These are phyloP conservation scores for Ia io DNA, from an alignment of 2,113 vertebrate genomes.

Conservation along the genomic window DNA sequence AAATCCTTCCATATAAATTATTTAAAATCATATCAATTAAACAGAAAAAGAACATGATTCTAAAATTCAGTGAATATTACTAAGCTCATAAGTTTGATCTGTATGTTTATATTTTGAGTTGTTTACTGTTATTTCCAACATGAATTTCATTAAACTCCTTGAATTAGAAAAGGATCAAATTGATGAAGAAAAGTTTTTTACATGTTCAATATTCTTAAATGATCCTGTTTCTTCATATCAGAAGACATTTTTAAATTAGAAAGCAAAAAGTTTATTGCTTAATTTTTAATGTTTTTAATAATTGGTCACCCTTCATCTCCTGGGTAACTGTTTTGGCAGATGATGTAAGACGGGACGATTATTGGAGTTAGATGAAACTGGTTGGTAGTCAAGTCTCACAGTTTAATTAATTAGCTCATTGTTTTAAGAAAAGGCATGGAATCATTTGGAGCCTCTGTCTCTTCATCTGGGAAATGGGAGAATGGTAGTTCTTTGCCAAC, in stretches of 20 bases:
- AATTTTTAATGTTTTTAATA: neutral
- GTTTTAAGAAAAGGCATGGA: neutral
- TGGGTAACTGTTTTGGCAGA: neutral
- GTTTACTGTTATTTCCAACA: slow-evolving; percentile 59
- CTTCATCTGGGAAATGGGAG: slow-evolving; percentile 50
- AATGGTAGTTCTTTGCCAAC: neutral
- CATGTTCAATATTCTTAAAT: neutral
- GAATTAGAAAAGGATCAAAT: slow-evolving; percentile 62
- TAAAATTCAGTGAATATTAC: slow-evolving; percentile 60
- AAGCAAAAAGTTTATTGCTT: neutral
- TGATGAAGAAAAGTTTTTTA: slow-evolving; percentile 52
- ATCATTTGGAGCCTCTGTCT: neutral
- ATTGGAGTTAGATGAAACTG: neutral
- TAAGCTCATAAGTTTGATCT: slow-evolving; percentile 54
- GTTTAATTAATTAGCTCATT: neutral
- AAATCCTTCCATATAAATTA: slow-evolving; percentile 56
- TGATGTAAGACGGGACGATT: neutral
- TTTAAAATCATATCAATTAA: slow-evolving; percentile 77
- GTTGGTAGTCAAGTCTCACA: neutral
- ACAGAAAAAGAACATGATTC: slow-evolving; percentile 67
- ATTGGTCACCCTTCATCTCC: neutral
- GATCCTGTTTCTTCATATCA: slow-evolving; percentile 68
- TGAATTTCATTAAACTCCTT: slow-evolving; percentile 65
- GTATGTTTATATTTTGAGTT: slow-evolving; percentile 62
- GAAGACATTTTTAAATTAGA: slow-evolving; percentile 71